phyloP scores from a whole-genome alignment of 2,797 vertebrate species.

The Sebastes iracundus region DNA sequence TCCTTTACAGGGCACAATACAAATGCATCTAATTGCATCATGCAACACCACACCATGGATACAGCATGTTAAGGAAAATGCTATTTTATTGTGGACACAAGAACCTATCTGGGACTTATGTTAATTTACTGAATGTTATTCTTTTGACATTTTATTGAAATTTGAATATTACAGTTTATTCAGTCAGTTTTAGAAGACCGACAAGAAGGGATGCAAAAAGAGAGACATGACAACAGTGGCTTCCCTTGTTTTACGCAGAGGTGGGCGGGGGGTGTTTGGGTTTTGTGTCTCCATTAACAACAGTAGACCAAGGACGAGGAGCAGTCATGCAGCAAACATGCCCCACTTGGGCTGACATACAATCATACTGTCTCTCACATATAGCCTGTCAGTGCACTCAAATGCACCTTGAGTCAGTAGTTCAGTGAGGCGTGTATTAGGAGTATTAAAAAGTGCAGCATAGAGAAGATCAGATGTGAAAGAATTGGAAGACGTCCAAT shows the following conservation, averaged over 20 bases:
- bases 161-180: background rate
- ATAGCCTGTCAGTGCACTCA: background rate
- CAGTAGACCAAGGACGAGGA: conserved; percentile 21
- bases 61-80: background rate
- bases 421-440: conserved; percentile 23
- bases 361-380: conserved; percentile 26
- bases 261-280: background rate
- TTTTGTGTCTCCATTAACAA: conserved; percentile 37
- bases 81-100: background rate
- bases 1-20: background rate
- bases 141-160: background rate
- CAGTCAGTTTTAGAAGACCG: background rate
- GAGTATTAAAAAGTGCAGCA: background rate
- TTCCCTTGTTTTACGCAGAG: conserved; percentile 22
- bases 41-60: background rate
- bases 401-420: conserved; percentile 25
- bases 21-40: background rate
- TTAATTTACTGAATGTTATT: background rate
- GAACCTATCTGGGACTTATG: background rate
- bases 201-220: background rate
- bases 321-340: conserved; percentile 74
- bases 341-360: conserved; percentile 48
- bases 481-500: conserved; percentile 6
- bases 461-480: background rate
- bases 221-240: conserved; percentile 3